Base-by-base conservation (phyloP, 2,888 invertebrate genomes). In the Drosophila sordidapex region DNA sequence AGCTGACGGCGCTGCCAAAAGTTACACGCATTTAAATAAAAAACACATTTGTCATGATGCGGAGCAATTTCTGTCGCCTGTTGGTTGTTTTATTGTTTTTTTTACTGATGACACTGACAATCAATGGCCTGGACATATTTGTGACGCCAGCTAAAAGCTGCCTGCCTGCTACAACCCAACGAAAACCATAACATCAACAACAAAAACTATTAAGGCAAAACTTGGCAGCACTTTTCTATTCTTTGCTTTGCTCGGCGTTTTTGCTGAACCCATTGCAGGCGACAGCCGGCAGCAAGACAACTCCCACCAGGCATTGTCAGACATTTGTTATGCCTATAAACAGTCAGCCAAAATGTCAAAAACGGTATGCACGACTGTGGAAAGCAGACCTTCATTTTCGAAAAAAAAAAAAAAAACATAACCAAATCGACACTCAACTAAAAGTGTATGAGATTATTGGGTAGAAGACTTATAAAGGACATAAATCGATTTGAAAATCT, bases 1-100 rank as follows among this genome's bases (percentile, higher is more conserved):
- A 21, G 54, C 48, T 66, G 67, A 56, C 65, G 70, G 61, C 69
- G 68, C 64, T 57, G 68, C 82, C 86, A 68, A 84, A 89, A 82
- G 88, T 74, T 73, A 67, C 73, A 85, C 68, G 65, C 73, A 89
- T 90, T 83, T 87, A 79, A 83, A 83, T 89, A 85, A 85, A 85
- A 89, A 87, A 69, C 70, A 79, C 79, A 87, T 83, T 87, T 83
- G 88, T 83, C 90, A 89, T 69, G 74, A 66, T 74, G 65, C 21
- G 8, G 5, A 25, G 21, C 46, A 4, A 25, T 46, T 46, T 46
- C 46, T 46, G 46, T 46, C 46, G 46, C 46, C 46, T 46, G 21
- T 46, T 46, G 46, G 21, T 8, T 46, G 4, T 8, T 51, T 35
- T 68, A 36, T 56, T 43, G 27, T 36, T 63, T n/a, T 51, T 60